A percentile compares a stretch with the other conserved stretches of the same genome.
Conservation (phyloP, 2,113 vertebrate genomes). For the Rhipidura dahli region DNA sequence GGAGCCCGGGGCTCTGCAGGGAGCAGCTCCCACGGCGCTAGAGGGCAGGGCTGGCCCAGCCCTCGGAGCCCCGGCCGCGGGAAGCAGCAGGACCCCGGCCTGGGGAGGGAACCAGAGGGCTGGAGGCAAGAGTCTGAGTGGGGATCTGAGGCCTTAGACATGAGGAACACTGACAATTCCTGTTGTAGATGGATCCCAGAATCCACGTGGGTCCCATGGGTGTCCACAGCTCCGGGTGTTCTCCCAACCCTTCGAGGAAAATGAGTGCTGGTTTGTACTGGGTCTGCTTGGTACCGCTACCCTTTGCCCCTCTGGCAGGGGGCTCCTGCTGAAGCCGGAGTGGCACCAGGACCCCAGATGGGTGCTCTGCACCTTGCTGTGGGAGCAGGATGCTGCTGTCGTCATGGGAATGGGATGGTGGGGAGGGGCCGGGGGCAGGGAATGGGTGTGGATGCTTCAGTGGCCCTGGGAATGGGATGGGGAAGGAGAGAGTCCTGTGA, state of each 20-base stretch:
- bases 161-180: neutral
- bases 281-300: rapidly evolving
- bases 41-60: neutral
- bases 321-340: neutral
- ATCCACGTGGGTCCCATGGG: neutral
- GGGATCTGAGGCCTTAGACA: rapidly evolving
- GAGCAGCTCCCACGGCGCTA: neutral
- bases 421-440: no score
- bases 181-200: neutral
- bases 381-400: neutral
- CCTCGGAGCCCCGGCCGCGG: neutral
- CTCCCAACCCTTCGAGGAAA: neutral
- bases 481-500: neutral
- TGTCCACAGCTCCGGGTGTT: rapidly evolving
- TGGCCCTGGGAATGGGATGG: neutral
- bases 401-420: neutral
- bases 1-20: neutral
- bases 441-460: neutral
- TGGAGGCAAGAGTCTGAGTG: neutral
- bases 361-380: neutral
- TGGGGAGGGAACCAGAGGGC: rapidly evolving
- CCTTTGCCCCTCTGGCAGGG: neutral
- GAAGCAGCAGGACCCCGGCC: neutral
- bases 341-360: neutral
- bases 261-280: neutral